phyloP scores from a whole-genome alignment of 2,797 vertebrate species.

The Peromyscus melanophrys region DNA sequence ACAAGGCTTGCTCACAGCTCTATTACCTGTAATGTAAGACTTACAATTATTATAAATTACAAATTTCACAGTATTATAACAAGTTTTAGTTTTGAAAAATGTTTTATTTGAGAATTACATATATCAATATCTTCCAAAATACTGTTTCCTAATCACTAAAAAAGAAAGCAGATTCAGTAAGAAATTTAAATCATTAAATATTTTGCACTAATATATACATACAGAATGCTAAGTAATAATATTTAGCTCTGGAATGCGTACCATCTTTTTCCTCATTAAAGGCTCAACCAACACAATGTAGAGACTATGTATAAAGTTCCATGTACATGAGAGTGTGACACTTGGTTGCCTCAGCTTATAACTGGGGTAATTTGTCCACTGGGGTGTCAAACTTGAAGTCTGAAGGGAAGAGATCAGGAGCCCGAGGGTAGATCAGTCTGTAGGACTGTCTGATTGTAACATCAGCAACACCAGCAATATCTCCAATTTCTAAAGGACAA shows the following conservation, averaged over 20 bases:
- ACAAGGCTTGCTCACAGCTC: slow-evolving; percentile 61
- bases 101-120: slow-evolving; percentile 91
- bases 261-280: slow-evolving; percentile 88
- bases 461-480: slow-evolving; percentile 98
- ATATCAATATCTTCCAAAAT: slow-evolving; percentile 95
- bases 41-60: slow-evolving; percentile 71
- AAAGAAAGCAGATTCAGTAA: slow-evolving; percentile 95
- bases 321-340: slow-evolving; percentile 76
- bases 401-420: slow-evolving; percentile 97
- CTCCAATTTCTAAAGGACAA: slow-evolving; percentile 95
- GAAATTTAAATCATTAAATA: slow-evolving; percentile 95
- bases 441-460: slow-evolving; percentile 99
- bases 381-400: slow-evolving; percentile 99
- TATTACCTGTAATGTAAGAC: slow-evolving; percentile 71
- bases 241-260: slow-evolving; percentile 95
- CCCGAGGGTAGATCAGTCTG: slow-evolving; percentile 98
- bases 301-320: slow-evolving; percentile 88
- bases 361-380: slow-evolving; percentile 98
- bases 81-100: slow-evolving; percentile 89
- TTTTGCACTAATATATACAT: slow-evolving; percentile 94
- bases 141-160: slow-evolving; percentile 94
- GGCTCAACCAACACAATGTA: slow-evolving; percentile 89
- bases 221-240: slow-evolving; percentile 92
- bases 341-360: slow-evolving; percentile 90
- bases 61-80: slow-evolving; percentile 66